phyloP scores from a whole-genome alignment of 2,113 vertebrate genomes.

The Oreocharis arfaki region DNA sequence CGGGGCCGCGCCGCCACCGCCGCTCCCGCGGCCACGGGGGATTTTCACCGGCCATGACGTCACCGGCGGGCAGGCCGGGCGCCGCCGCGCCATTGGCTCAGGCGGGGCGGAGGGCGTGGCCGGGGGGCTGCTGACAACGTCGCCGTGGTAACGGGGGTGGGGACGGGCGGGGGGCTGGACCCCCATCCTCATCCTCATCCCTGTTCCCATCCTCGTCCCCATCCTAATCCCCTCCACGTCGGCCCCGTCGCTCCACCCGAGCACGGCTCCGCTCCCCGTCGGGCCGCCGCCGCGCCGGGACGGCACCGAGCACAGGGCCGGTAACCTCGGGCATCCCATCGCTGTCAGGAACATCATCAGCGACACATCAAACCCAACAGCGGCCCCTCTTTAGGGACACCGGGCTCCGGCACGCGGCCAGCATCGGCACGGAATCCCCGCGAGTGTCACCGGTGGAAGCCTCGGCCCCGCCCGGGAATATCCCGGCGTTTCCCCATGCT shows the following conservation, averaged over 20 bases:
- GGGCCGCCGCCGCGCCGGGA: neutral
- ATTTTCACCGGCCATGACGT: slow-evolving; percentile 44
- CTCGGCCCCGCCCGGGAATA: neutral
- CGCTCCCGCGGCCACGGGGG: neutral
- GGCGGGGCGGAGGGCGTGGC: neutral
- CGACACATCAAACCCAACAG: neutral
- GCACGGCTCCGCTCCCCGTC: neutral
- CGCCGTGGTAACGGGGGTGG: slow-evolving; percentile 44
- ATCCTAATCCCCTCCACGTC: neutral
- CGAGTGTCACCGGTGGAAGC: neutral
- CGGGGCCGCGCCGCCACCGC: neutral
- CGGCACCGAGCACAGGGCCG: neutral
- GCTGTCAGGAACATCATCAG: neutral
- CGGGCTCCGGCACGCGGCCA: neutral
- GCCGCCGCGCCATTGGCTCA: slow-evolving; percentile 1
- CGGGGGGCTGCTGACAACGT: slow-evolving; percentile 43
- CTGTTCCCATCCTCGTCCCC: neutral
- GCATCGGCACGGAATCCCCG: neutral
- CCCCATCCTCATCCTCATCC: neutral
- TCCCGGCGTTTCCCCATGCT: neutral
- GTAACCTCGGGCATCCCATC: neutral
- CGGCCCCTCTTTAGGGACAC: neutral
- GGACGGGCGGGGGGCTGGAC: neutral
- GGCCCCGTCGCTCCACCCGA: neutral
- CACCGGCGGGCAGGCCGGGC: neutral